phyloP scores from a whole-genome alignment of 2,113 vertebrate species.

The Meriones unguiculatus region DNA sequence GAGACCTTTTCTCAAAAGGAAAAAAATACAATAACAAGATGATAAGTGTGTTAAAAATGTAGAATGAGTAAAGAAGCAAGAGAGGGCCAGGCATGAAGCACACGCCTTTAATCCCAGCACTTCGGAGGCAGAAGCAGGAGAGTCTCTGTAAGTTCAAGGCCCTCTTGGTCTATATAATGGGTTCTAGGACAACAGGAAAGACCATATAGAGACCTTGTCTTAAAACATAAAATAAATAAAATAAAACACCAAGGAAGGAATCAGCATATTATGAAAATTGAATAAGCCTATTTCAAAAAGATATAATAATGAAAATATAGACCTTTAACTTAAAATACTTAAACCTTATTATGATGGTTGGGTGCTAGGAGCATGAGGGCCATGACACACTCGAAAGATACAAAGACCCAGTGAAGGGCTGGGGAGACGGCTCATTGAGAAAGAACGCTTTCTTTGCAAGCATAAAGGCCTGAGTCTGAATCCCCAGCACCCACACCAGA shows the following conservation, averaged over 20 bases:
- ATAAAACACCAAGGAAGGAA: neutral
- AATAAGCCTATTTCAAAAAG: neutral
- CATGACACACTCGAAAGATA: neutral
- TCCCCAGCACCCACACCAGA: neutral
- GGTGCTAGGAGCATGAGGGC: neutral
- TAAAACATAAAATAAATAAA: neutral
- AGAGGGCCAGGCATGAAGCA: neutral
- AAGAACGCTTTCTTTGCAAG: neutral
- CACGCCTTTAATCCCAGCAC: neutral
- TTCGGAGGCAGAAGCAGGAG: neutral
- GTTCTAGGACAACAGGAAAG: neutral
- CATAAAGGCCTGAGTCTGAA: neutral
- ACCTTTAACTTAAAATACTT: neutral
- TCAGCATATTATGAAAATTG: neutral
- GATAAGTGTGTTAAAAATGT: neutral
- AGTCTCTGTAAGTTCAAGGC: neutral
- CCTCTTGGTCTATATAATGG: neutral
- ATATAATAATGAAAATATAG: neutral
- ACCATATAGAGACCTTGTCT: neutral
- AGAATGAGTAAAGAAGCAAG: neutral
- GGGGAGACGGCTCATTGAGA: neutral
- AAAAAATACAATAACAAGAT: neutral
- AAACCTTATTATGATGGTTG: neutral
- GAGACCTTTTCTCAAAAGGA: neutral
- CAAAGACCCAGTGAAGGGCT: neutral